Evolutionary conservation across 1,140 invertebrate genomes (phyloP).

Genomic region (Microplitis mediator): DNA sequence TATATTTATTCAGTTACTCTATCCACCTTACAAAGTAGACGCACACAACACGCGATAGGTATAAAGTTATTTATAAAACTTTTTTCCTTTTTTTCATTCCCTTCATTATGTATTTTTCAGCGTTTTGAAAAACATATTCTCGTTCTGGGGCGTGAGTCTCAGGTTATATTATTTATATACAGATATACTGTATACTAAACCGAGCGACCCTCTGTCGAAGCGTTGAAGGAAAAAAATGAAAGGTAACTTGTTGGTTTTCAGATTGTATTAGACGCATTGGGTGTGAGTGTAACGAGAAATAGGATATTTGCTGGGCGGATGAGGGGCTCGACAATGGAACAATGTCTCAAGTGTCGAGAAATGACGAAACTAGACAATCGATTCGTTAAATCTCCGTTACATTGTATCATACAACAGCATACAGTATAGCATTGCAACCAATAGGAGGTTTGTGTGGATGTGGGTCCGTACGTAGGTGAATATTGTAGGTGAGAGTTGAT

Average conservation of each 20-base stretch:
- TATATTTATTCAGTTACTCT: too few relatives aligned
- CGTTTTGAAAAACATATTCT: background rate
- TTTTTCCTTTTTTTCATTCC: background rate
- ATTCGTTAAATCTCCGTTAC: conserved; percentile 29
- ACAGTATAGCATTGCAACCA: too few relatives aligned
- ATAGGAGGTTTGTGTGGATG: too few relatives aligned
- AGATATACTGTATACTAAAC: background rate
- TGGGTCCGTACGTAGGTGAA: too few relatives aligned
- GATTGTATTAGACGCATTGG: background rate
- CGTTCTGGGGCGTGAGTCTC: background rate
- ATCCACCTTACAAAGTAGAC: too few relatives aligned
- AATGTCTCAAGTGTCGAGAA: background rate
- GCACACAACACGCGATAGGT: too few relatives aligned
- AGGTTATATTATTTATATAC: background rate
- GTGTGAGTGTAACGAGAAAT: conserved; percentile 1
- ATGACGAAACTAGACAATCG: conserved; percentile 23
- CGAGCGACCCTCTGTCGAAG: too few relatives aligned
- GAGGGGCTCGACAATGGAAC: conserved; percentile 3
- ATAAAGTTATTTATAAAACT: background rate
- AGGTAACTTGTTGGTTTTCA: background rate
- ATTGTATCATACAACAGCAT: too few relatives aligned
- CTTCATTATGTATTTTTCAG: background rate
- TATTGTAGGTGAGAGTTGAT: too few relatives aligned
- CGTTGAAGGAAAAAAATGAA: background rate
- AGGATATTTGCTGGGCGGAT: conserved; percentile 8